Evolutionary conservation across 2,888 invertebrate genomes (phyloP).

Genomic region (Calameuta filiformis): DNA sequence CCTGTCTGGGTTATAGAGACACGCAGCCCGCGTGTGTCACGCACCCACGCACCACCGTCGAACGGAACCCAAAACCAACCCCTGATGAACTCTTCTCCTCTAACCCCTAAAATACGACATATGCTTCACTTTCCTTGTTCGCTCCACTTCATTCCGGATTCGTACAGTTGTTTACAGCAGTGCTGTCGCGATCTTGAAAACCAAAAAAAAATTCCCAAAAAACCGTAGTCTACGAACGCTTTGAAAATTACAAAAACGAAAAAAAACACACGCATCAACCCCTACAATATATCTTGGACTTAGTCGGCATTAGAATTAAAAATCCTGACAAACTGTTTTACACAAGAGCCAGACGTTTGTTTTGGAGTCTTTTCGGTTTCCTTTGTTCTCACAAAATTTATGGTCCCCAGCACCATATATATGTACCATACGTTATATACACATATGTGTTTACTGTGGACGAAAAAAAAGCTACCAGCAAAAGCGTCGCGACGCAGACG

Average conservation of each 20-base stretch:
- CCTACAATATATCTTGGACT: neutral
- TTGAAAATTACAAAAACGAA: neutral
- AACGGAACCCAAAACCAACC: neutral
- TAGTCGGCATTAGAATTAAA: neutral
- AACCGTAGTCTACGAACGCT: neutral
- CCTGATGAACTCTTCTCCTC: neutral
- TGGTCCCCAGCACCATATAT: neutral
- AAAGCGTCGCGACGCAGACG: neutral
- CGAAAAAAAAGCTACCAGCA: neutral
- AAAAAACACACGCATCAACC: neutral
- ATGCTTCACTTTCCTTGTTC: neutral
- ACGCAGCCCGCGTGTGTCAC: conserved; percentile 29
- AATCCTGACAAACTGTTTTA: neutral
- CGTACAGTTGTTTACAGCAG: neutral
- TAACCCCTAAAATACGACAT: neutral
- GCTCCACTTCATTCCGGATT: neutral
- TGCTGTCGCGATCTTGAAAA: neutral
- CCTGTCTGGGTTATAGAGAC: conserved; percentile 36
- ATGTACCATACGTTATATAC: neutral
- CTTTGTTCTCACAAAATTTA: neutral
- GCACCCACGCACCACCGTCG: conserved; percentile 14
- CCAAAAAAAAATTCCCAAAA: neutral
- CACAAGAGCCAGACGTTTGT: neutral
- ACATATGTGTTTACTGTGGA: neutral
- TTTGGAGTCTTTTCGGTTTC: neutral